These are phyloP conservation scores for Pteropus alecto DNA, from an alignment of 2,113 vertebrate species.

Conservation along the genomic window DNA sequence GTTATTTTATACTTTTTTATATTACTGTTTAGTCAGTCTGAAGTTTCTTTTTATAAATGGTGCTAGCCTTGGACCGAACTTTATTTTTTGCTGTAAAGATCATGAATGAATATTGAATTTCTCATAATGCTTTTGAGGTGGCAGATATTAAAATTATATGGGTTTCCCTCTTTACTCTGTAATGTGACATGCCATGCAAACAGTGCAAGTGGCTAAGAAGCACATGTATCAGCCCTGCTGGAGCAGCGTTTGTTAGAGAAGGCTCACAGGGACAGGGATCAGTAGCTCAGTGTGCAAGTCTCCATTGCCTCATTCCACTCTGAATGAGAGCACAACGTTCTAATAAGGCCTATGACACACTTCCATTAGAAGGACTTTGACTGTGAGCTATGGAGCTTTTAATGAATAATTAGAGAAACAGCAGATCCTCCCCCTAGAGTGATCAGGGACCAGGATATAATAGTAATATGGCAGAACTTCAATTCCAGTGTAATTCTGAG, in stretches of 20 bases:
- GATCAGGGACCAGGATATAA: not conserved
- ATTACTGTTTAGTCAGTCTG: not conserved
- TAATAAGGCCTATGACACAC: not conserved
- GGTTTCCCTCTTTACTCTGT: not conserved
- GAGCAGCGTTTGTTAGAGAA: not conserved
- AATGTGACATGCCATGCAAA: not conserved
- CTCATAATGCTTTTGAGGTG: not conserved
- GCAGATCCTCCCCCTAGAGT: not conserved
- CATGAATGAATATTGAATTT: not conserved
- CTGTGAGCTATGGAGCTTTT: not conserved
- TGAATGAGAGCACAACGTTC: not conserved
- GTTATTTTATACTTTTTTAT: not conserved
- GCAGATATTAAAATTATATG: not conserved
- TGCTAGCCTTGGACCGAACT: not conserved
- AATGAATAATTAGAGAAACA: not conserved
- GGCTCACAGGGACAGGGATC: not conserved
- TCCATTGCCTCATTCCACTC: not conserved
- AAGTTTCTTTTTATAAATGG: constrained; percentile 14
- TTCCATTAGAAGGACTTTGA: not conserved
- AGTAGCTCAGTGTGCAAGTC: not conserved
- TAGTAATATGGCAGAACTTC: not conserved
- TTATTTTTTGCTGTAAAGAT: constrained; percentile 11
- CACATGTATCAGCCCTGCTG: not conserved
- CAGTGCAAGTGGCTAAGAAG: not conserved
- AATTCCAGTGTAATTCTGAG: not conserved